Base-by-base conservation (phyloP, 2,113 vertebrate genomes). In the Uria aalge region DNA sequence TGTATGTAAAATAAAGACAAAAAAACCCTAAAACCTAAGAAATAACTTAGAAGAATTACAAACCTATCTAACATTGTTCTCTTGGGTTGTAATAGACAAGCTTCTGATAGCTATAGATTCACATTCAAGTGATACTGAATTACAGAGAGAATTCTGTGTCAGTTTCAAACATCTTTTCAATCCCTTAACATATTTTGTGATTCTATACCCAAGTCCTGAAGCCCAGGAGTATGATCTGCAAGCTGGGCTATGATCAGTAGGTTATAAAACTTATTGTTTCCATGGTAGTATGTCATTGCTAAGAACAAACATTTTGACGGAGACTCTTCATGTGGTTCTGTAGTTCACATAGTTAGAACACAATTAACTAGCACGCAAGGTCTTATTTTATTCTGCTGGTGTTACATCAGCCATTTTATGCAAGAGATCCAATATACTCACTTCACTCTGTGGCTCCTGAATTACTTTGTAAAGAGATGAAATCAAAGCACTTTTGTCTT, bases 381-480 rank as follows among this genome's bases (percentile, higher is more conserved):
- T 59, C 50, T 60, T 82, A n/a, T 34, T 78, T 87, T 50, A 41
- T 68, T 66, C 32, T 81, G 53, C 19, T 55, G 16, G 13, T 36
- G 5, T 27, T 63, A 52, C 3, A 11, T n/a, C 36, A 82, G 32
- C 41, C 45, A 56, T 62, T 75, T 79, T 16, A 21, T 15, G 17
- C 6, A 10, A 93, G 36, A 68, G 30, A 86, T 29, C 6, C 11
- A 15, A 90, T 87, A 73, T 78, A 98, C 99, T 91, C 98, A 99
- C 99, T 74, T 99, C 99, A 89, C 99, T 99, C 96, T 99, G 99
- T 97, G 99, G 99, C 88, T 99, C 99, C 95, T 99, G 98, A 95
- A 99, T 99, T 92, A 99, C 99, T 98, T 99, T 99, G 98, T 99
- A 99, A 80, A 99, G 98, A n/a, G 99, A 99, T 38, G 99, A 99